Base-by-base conservation (phyloP, 2,113 vertebrate species). In the Aplodontia rufa region DNA sequence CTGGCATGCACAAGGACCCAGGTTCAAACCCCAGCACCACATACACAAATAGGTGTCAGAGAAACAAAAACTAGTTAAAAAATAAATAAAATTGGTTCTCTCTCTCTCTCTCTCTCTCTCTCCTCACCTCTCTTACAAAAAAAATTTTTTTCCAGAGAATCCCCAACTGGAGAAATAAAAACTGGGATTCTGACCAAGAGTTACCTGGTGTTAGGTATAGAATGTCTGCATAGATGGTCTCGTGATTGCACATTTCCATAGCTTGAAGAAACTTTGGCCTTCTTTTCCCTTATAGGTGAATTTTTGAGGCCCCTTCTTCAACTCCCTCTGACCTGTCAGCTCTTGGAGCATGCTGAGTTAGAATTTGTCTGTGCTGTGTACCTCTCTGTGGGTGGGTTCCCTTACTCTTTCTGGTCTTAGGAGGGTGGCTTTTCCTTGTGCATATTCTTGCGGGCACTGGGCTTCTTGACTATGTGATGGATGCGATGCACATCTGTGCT, bases 401-500 rank as follows among this genome's bases (percentile, higher is more conserved):
- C 14, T 87, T 51, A 16, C 9, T 60, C 32, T 45, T 26, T 47
- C 30, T 78, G 37, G 6, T 3, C n/a, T 40, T 14, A 20, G 6
- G 11, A 51, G 47, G 6, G 16, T 19, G 9, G 3, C 24, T 75
- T 87, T 71, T 72, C 55, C 11, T 78, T 14, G 19, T 0, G 22
- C 26, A 11, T 2, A 28, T 90, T 35, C 40, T 45, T 17, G 10
- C 11, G 26, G n/a, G 6, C 58, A 10, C 45, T 28, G 0, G 22
- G 9, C 3, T 42, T 32, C 30, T 4, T 6, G 22, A 28, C 17
- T 37, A 0, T 12, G 24, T 35, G 9, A 37, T 40, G 14, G 26
- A 0, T 19, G 1, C 14, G 16, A 40, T 12, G 1, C 42, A 2
- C 20, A 3, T 22, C 35, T 49, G 5, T 66, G 1, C 22, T 49